Base-by-base conservation (phyloP, 2,888 invertebrate species). In the Dasypolia templi region DNA sequence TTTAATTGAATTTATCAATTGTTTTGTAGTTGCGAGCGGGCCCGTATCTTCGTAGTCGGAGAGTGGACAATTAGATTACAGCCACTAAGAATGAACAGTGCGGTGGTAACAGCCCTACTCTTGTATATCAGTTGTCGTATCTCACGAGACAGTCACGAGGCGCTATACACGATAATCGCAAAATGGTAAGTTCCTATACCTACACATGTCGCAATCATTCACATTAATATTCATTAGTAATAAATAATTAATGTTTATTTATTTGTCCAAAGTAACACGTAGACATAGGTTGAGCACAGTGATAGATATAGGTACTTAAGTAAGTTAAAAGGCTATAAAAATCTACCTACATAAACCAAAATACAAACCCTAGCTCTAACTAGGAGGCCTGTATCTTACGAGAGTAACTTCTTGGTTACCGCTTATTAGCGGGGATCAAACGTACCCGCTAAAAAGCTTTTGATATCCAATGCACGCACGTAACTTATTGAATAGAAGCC, bases 81-180 rank as follows among this genome's bases (percentile, higher is more conserved):
- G 42, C 6, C 17, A 61, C 49, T 35, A 12, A 22, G 11, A 46
- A n/a, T 9, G 14, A 39, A 58, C 22, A 35, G 26, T n/a, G 29
- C 29, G n/a, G 51, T 59, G 32, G 65, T 74, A 56, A 35, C 64
- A 80, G 26, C 73, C 72, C 81, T 81, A 63, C 19, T 61, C 49
- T 51, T 51, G 29, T 61, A 58, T 55, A 80, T 73, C 72, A 55
- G 51, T 26, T 19, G 32, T n/a, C 44, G 22, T 68, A 65, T 76
- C 59, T 51, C 44, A 55, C 67, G 51, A 46, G 59, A n/a, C 51
- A 39, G 56, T 74, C 81, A 81, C 81, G 74, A 68, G 74, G 74
- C 77, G 12, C 4, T 19, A 29, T n/a, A 35, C 72, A 69, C 72
- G 58, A 1, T 39, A 66, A 55, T 58, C 35, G 32, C 32, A 42